Base-by-base conservation (phyloP, 1,140 invertebrate species). In the Leptopilina boulardi region DNA sequence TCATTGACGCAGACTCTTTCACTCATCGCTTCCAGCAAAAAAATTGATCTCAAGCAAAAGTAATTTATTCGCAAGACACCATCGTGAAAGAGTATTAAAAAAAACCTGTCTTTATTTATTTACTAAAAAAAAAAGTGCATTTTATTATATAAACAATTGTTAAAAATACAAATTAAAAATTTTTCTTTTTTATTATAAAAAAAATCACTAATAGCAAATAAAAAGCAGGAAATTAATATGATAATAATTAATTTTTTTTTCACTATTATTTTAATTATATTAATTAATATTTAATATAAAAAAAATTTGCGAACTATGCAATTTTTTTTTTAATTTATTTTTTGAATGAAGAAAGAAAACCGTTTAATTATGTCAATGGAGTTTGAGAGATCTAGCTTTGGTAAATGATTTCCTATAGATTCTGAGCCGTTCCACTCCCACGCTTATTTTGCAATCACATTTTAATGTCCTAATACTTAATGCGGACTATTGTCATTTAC, bases 381-480 rank as follows among this genome's bases (percentile, higher is more conserved):
- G 54, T 26, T 56, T 56, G 23, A 10, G 4, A 56, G 54, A 21
- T 56, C 54, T 2, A 26, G 6, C 54, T 56, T 42, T 42, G 21
- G 19, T 23, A 56, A 56, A 56, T 56, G 54, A 56, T 56, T 23
- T 56, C 54, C 19, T n/a, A n/a, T 56, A 23, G 54, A 56, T 56
- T 3, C 56, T 13, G 3, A 26, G 21, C 23, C 9, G 56, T 59
- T 66, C 26, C 59, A 23, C 59, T 66, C 59, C 59, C 59, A 66
- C 59, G 59, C 23, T 15, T 23, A 30, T 66, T 66, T 66, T 66
- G 23, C 26, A 66, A 66, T 66, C 26, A 30, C 26, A 30, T 66
- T 66, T 30, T 66, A 66, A 30, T 66, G 59, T 66, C 59, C 59
- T 66, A 66, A 66, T 66, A 66, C 23, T 66, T 66, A 66, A 66